Base-by-base conservation (phyloP, 1,140 invertebrate species). In the Heliconius himera region DNA sequence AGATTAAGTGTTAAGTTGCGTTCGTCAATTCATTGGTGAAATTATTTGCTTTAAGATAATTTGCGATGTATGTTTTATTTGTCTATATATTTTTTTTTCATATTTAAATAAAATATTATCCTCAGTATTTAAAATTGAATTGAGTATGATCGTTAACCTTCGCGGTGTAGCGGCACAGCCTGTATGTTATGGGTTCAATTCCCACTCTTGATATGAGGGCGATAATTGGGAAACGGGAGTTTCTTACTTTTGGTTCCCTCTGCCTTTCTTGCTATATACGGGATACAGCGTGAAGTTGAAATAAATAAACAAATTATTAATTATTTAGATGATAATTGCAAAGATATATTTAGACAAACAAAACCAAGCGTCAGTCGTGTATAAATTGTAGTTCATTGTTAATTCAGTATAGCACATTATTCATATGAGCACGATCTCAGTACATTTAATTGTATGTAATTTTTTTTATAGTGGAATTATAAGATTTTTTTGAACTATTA, bases 391-490 rank as follows among this genome's bases (percentile, higher is more conserved):
- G 77, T 72, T 72, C 70, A 75, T 60, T 70, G 72, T 81, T 78
- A 74, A 74, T 81, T 77, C 76, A 71, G 73, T 81, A 81, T 77
- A 88, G 84, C 88, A 89, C 85, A 78, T 83, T 87, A 89, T 84
- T 91, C 87, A 89, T 85, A 87, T 85, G 87, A 85, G 89, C 90
- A 91, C 88, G 92, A 93, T 92, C 91, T 93, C 91, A 93, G 86
- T 91, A 88, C 77, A 86, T 87, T 85, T 87, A 74, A 81, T 79
- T 81, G 71, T 83, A 81, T 83, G 73, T 81, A 81, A 81, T 78
- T 51, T 51, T 51, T 49, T 75, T 78, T 78, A 78, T 81, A 78
- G 77, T 81, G 73, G 73, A 81, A 60, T 75, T 78, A 76, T 81
- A 81, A 81, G 80, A 78, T 75, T 77, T 81, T 81, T 76, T 54